Conservation (phyloP, 2,888 invertebrate species). For the Sinelater perroti region DNA sequence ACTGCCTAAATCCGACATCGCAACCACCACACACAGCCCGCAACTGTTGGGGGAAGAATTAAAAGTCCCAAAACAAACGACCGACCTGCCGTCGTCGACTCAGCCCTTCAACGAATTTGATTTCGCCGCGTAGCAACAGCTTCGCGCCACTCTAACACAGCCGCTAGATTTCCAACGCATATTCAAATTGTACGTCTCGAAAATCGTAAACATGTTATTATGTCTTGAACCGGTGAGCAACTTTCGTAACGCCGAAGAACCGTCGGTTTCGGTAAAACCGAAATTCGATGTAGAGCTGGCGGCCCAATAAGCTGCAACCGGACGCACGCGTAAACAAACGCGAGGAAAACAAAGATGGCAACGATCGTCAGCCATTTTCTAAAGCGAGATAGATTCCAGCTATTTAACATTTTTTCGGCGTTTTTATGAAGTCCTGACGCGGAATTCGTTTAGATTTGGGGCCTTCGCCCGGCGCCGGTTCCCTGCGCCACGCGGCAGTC, state of each 20-base stretch:
- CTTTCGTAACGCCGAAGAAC: too few species aligned
- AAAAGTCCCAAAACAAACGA: slow-evolving; percentile 26
- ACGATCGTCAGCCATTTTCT: slow-evolving; percentile 62
- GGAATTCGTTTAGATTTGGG: slow-evolving; percentile 4
- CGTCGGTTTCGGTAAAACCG: slow-evolving; percentile 6
- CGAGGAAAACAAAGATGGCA: slow-evolving; percentile 61
- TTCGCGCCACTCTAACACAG: too few species aligned
- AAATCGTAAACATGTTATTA: too few species aligned
- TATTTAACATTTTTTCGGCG: slow-evolving; percentile 55
- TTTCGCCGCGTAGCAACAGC: too few species aligned
- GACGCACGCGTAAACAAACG: slow-evolving; percentile 35
- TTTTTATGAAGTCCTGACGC: slow-evolving; percentile 37
- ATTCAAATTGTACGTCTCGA: too few species aligned
- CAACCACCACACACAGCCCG: slow-evolving; percentile 61
- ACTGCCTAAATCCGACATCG: slow-evolving; percentile 83
- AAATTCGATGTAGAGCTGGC: slow-evolving; percentile 26
- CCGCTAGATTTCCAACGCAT: too few species aligned
- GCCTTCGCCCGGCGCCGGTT: slow-evolving; percentile 3
- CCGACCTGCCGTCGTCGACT: slow-evolving; percentile 11
- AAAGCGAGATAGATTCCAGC: slow-evolving; percentile 62
- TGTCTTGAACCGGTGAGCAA: too few species aligned
- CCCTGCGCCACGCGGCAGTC: slow-evolving; percentile 3
- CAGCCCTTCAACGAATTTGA: background rate
- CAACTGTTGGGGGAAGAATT: slow-evolving; percentile 52
- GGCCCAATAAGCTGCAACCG: background rate